These are phyloP conservation scores for Hoplias malabaricus DNA, from an alignment of 2,113 vertebrate species.

Conservation along the genomic window DNA sequence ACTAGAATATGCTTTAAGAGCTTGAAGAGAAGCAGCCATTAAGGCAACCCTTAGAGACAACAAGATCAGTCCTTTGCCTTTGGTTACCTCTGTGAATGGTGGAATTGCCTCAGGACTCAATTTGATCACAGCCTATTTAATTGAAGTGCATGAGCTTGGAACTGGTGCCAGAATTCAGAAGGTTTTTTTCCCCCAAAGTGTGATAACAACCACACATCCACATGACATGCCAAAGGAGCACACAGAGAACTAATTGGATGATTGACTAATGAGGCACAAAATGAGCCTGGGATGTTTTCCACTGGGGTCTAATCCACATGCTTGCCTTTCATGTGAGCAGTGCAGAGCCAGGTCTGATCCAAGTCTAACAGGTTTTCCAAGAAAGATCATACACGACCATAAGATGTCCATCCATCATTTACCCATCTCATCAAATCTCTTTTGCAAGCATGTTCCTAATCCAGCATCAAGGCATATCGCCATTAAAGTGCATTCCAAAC, in stretches of 20 bases:
- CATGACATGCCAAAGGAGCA: constrained; percentile 37
- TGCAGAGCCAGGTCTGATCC: background rate
- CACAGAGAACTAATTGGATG: constrained; percentile 45
- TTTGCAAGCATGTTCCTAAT: background rate
- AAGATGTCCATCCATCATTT: background rate
- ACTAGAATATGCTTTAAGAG: constrained; percentile 4
- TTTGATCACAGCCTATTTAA: constrained; percentile 62
- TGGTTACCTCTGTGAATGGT: constrained; percentile 57
- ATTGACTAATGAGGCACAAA: constrained; percentile 48
- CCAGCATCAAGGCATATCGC: background rate
- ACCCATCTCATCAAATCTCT: background rate
- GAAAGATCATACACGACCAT: background rate
- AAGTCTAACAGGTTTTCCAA: background rate
- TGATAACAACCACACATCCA: constrained; percentile 60
- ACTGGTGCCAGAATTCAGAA: constrained; percentile 44
- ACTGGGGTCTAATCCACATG: constrained; percentile 27
- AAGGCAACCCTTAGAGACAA: constrained; percentile 36
- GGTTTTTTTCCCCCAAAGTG: constrained; percentile 48
- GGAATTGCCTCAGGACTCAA: constrained; percentile 51
- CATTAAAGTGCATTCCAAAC: background rate
- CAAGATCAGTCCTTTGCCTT: constrained; percentile 53
- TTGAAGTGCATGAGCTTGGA: constrained; percentile 53
- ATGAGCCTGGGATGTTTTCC: constrained; percentile 36
- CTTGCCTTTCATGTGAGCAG: background rate
- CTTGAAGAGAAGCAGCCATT: constrained; percentile 40